These are phyloP conservation scores for Dicroscelio sp. DNA, from an alignment of 2,888 invertebrate species.

Conservation along the genomic window DNA sequence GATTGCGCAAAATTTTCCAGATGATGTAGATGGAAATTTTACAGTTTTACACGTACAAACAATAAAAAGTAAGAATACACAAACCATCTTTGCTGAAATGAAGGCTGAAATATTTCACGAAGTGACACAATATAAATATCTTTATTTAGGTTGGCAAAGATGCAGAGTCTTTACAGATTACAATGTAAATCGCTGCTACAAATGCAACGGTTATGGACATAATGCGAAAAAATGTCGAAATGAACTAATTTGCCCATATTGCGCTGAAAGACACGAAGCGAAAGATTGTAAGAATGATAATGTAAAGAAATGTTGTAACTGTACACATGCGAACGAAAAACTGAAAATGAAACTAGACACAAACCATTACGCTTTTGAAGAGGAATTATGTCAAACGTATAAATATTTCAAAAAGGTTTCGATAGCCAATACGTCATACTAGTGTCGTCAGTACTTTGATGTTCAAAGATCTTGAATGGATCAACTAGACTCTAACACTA, in stretches of 20 bases:
- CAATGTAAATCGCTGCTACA: slow-evolving; percentile 50
- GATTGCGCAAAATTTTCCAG: slow-evolving; percentile 34
- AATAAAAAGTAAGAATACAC: not conserved
- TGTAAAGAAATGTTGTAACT: slow-evolving; percentile 31
- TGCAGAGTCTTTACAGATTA: slow-evolving; percentile 29
- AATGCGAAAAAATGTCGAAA: slow-evolving; percentile 34
- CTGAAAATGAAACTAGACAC: not conserved
- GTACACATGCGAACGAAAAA: slow-evolving; percentile 18
- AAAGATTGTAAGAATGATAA: not conserved
- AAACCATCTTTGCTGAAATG: slow-evolving; percentile 20
- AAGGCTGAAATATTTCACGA: not conserved
- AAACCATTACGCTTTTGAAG: slow-evolving; percentile 33
- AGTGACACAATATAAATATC: not conserved
- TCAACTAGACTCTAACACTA: not conserved
- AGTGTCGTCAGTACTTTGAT: not conserved
- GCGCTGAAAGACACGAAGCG: slow-evolving; percentile 31
- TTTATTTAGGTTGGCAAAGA: slow-evolving; percentile 50
- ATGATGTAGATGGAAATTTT: not conserved
- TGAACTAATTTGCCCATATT: not conserved
- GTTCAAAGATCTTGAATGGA: not conserved
- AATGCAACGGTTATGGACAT: slow-evolving; percentile 45
- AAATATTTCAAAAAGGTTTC: slow-evolving; percentile 31
- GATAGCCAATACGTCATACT: not conserved
- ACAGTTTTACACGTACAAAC: slow-evolving; percentile 17
- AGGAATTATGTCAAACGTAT: not conserved